A percentile compares a stretch with the other conserved stretches of the same genome.
Conservation (phyloP, 2,888 invertebrate genomes). For the Drosophila subquinaria region DNA sequence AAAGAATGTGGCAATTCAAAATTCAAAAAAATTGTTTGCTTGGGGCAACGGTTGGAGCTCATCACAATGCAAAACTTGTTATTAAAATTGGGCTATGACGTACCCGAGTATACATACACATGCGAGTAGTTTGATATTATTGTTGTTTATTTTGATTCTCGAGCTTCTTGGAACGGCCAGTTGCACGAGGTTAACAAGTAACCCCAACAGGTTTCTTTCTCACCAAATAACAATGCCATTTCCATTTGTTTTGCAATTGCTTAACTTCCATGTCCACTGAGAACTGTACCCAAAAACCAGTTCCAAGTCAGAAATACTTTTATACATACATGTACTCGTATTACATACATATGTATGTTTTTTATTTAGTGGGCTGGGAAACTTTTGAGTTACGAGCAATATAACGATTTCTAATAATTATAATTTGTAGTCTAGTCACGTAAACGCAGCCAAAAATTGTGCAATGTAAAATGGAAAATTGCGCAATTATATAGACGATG, state of each 20-base stretch:
- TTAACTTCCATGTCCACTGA: slow-evolving; percentile 29
- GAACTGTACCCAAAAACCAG: slow-evolving; percentile 45
- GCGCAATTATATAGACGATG: slow-evolving; percentile 52
- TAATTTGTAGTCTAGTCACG: slow-evolving; percentile 48
- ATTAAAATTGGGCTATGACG: slow-evolving; percentile 54
- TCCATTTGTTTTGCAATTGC: slow-evolving; percentile 46
- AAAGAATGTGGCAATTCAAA: slow-evolving; percentile 40
- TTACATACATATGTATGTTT: neutral
- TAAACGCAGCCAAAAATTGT: slow-evolving; percentile 37
- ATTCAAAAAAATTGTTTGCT: slow-evolving; percentile 20
- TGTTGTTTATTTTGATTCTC: slow-evolving; percentile 43
- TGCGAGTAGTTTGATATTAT: neutral
- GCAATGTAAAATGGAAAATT: slow-evolving; percentile 61
- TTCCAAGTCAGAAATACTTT: slow-evolving; percentile 9
- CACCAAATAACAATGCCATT: slow-evolving; percentile 36
- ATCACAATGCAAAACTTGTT: slow-evolving; percentile 64
- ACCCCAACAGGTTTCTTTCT: slow-evolving; percentile 45
- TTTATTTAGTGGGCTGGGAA: slow-evolving; percentile 14
- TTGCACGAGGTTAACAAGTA: slow-evolving; percentile 64
- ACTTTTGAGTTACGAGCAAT: neutral
- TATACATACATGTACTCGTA: neutral
- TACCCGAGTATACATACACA: neutral
- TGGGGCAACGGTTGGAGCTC: slow-evolving; percentile 38
- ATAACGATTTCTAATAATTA: slow-evolving; percentile 22
- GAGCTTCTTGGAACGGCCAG: slow-evolving; percentile 29